A percentile compares a stretch with the other conserved stretches of the same genome.
phyloP scores from a whole-genome alignment of 2,797 vertebrate species.

The Acanthurus tractus region DNA sequence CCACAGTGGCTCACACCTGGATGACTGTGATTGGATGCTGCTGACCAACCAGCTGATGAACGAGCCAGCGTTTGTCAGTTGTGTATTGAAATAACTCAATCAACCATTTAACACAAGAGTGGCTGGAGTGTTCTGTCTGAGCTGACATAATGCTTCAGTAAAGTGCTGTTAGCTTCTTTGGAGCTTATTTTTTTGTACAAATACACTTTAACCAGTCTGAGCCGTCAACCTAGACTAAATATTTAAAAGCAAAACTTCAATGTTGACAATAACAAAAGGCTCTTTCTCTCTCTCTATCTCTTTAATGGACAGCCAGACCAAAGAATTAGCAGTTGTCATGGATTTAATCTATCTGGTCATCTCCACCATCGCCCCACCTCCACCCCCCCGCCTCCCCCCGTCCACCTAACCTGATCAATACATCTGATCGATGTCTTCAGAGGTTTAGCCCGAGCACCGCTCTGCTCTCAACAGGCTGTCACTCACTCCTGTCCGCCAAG shows the following conservation, averaged over 20 bases:
- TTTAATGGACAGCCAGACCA: constrained; percentile 51
- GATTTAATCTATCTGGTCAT: constrained; percentile 75
- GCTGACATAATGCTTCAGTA: neutral
- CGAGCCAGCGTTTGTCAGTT: constrained; percentile 15
- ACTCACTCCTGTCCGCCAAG: constrained; percentile 67
- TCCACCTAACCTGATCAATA: constrained; percentile 70
- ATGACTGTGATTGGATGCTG: neutral
- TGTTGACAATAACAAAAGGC: constrained; percentile 29
- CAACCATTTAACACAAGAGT: constrained; percentile 22
- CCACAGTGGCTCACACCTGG: neutral
- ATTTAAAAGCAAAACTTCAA: constrained; percentile 27
- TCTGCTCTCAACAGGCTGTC: constrained; percentile 73
- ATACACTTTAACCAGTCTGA: neutral
- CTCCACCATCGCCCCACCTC: too few species aligned
- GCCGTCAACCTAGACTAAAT: constrained; percentile 21
- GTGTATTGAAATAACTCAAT: constrained; percentile 6
- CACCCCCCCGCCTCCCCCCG: too few species aligned
- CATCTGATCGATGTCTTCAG: constrained; percentile 70
- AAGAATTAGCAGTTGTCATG: constrained; percentile 76
- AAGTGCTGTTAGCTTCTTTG: neutral
- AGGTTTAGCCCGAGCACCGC: constrained; percentile 72
- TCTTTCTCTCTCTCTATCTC: constrained; percentile 16
- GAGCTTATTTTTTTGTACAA: neutral
- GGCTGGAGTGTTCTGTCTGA: constrained; percentile 6
- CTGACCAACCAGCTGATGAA: constrained; percentile 8